Conservation (phyloP, 2,113 vertebrate genomes). For the Parotia lawesii region DNA sequence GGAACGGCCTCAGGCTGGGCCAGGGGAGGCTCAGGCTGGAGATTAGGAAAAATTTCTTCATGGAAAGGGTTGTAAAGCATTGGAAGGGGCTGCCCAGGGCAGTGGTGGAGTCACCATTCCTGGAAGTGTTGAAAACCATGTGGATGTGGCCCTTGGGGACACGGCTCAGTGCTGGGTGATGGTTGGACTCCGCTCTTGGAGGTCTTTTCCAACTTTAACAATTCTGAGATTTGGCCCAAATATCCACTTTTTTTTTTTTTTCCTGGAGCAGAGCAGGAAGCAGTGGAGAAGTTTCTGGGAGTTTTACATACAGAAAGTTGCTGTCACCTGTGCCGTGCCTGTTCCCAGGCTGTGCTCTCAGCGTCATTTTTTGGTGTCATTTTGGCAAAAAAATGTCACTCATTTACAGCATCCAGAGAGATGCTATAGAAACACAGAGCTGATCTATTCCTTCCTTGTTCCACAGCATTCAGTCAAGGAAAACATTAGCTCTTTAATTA, state of each 20-base stretch:
- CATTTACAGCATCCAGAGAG: neutral
- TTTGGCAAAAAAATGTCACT: neutral
- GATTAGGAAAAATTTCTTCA: fast-evolving
- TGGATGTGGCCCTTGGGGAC: neutral
- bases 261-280: neutral
- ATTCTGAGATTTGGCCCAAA: neutral
- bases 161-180: neutral
- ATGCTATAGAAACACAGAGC: neutral
- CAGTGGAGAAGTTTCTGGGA: neutral
- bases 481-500: neutral
- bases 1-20: fast-evolving
- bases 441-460: neutral
- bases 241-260: neutral
- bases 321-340: neutral
- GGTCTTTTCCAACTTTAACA: neutral
- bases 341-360: neutral
- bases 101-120: neutral
- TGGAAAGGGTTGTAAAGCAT: neutral
- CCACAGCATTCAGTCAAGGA: neutral
- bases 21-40: neutral
- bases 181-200: neutral
- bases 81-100: neutral
- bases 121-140: neutral
- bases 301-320: neutral
- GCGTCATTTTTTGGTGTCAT: neutral